These are phyloP conservation scores for Cephalopachus bancanus DNA, from an alignment of 2,797 vertebrate genomes.

Conservation along the genomic window DNA sequence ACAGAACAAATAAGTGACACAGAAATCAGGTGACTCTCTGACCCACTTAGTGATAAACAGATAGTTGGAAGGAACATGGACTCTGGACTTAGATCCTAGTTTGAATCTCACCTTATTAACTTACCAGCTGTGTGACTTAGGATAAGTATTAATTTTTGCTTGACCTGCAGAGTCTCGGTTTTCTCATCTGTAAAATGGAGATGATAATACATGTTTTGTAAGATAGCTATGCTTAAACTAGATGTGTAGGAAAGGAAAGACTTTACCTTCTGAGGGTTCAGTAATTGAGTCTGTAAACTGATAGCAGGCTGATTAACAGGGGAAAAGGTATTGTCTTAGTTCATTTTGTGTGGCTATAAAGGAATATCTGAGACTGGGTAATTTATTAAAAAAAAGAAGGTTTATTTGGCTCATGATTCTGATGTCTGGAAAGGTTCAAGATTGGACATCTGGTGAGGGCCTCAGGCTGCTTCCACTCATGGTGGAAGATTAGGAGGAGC, in stretches of 20 bases:
- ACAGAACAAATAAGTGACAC: constrained; percentile 56
- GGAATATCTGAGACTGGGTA: neutral
- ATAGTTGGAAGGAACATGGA: neutral
- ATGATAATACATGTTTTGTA: constrained; percentile 27
- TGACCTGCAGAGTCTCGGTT: constrained; percentile 45
- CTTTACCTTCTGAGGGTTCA: neutral
- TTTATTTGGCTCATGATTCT: neutral
- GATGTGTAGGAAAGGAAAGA: neutral
- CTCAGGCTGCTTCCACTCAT: neutral
- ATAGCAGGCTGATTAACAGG: constrained; percentile 11
- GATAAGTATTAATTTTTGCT: constrained; percentile 35
- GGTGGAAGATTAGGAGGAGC: neutral
- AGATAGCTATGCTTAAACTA: constrained; percentile 37
- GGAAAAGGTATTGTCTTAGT: constrained; percentile 26
- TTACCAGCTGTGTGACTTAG: constrained; percentile 42
- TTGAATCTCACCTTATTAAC: constrained; percentile 52
- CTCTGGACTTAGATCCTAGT: constrained; percentile 34
- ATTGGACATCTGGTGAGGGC: neutral
- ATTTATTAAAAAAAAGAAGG: neutral
- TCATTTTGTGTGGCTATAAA: neutral
- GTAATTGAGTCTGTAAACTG: constrained; percentile 31
- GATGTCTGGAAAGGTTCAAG: neutral
- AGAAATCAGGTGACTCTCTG: constrained; percentile 23
- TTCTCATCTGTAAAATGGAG: constrained; percentile 63
- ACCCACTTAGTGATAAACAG: neutral